These are phyloP conservation scores for Drosophila punjabiensis DNA, from an alignment of 1,140 invertebrate genomes.

Conservation along the genomic window DNA sequence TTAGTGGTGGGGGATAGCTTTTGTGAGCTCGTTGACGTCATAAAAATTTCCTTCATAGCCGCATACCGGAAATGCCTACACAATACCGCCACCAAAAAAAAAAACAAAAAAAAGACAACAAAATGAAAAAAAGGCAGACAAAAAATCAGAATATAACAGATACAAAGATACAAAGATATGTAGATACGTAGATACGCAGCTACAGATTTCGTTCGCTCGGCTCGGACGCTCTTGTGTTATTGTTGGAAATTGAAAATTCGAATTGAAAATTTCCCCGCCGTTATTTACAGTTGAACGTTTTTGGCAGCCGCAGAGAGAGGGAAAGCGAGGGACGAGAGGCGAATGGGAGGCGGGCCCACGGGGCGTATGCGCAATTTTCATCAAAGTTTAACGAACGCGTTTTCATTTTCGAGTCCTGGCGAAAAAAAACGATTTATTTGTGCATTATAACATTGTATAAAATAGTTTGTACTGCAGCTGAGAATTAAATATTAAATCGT, in stretches of 20 bases:
- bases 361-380: conserved; percentile 69
- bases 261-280: conserved; percentile 48
- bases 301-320: conserved; percentile 7
- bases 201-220: conserved; percentile 25
- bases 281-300: conserved; percentile 59
- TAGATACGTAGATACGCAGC: conserved; percentile 17
- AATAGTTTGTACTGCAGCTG: neutral
- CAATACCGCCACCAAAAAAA: conserved; percentile 47
- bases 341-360: conserved; percentile 4
- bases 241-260: conserved; percentile 56
- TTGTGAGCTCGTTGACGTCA: conserved; percentile 65
- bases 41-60: conserved; percentile 72
- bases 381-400: conserved; percentile 19
- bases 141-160: conserved; percentile 46
- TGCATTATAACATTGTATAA: conserved; percentile 3
- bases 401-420: conserved; percentile 4
- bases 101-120: conserved; percentile 7
- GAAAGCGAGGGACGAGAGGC: neutral
- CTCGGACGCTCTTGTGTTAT: conserved; percentile 29
- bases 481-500: conserved; percentile 1
- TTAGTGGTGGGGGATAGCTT: conserved; percentile 22
- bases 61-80: conserved; percentile 71
- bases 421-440: neutral
- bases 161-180: conserved; percentile 29
- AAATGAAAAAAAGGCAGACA: conserved; percentile 14